Conservation (phyloP, 2,888 invertebrate species). For the Automeris io region DNA sequence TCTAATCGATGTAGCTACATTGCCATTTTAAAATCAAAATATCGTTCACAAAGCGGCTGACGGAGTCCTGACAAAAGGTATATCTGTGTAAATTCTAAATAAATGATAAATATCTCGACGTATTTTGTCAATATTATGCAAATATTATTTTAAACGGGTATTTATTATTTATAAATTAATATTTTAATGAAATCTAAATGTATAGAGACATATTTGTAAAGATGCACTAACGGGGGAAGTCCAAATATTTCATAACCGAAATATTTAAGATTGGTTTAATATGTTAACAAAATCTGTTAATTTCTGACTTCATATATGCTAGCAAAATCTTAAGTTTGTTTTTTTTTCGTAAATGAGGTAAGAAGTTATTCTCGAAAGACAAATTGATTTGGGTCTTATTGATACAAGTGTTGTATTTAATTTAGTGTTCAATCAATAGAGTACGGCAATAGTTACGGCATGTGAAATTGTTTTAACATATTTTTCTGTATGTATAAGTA, state of each 20-base stretch:
- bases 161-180: conserved; percentile 25
- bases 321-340: too few species aligned
- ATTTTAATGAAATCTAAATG: conserved; percentile 42
- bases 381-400: too few species aligned
- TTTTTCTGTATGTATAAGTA: too few species aligned
- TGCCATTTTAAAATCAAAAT: conserved; percentile 1
- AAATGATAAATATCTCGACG: conserved; percentile 3
- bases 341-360: too few species aligned
- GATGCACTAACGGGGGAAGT: neutral
- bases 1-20: conserved; percentile 34
- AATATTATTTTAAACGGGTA: conserved; percentile 29
- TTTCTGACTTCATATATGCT: too few species aligned
- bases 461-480: too few species aligned
- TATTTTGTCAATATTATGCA: conserved; percentile 17
- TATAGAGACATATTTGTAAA: conserved; percentile 44
- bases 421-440: too few species aligned
- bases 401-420: too few species aligned
- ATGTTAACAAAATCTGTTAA: too few species aligned
- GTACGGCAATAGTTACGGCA: too few species aligned
- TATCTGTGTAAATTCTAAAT: conserved; percentile 3
- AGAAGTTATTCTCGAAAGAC: too few species aligned
- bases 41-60: conserved; percentile 3
- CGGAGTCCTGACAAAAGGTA: conserved; percentile 1
- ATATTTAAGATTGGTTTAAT: too few species aligned
- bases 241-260: neutral